A percentile compares a stretch with the other conserved stretches of the same genome.
phyloP scores from a whole-genome alignment of 92 coral and sea anemone species.

The Paragorgia papillata region DNA sequence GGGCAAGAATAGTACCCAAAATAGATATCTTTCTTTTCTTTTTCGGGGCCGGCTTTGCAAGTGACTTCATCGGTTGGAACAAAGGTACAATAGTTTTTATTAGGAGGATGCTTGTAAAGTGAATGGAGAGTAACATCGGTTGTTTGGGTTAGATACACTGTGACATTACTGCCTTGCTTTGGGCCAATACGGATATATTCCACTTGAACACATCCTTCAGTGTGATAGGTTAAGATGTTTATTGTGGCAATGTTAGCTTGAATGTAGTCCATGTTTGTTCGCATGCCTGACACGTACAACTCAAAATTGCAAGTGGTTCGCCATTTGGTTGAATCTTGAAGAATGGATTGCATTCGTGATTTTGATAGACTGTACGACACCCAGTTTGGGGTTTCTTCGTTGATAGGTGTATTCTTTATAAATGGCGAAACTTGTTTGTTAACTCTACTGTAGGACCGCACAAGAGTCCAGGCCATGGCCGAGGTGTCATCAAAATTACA shows the following conservation, averaged over 20 bases:
- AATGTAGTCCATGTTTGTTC: background rate
- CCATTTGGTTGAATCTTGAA: conserved; percentile 1
- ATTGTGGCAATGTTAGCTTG: background rate
- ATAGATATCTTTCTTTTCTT: background rate
- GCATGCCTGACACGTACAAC: too few relatives aligned
- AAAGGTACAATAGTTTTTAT: too few relatives aligned
- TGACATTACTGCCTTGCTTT: background rate
- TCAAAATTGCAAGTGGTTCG: conserved; percentile 5
- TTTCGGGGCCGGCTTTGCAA: background rate
- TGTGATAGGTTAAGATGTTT: background rate
- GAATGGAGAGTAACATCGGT: background rate
- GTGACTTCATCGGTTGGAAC: background rate
- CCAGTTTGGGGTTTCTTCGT: background rate
- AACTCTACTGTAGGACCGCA: conserved; percentile 3
- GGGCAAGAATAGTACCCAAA: background rate
- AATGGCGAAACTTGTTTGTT: background rate
- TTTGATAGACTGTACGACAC: conserved; percentile 17
- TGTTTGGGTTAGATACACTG: background rate
- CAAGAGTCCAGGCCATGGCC: conserved; percentile 7
- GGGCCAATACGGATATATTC: background rate
- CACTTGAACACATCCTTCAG: background rate
- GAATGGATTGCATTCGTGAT: conserved; percentile 33
- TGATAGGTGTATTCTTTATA: background rate
- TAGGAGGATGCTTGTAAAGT: too few relatives aligned
- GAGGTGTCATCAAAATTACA: conserved; percentile 18